Evolutionary conservation across 2,888 invertebrate genomes (phyloP).

Genomic region (Dynastes grantii): DNA sequence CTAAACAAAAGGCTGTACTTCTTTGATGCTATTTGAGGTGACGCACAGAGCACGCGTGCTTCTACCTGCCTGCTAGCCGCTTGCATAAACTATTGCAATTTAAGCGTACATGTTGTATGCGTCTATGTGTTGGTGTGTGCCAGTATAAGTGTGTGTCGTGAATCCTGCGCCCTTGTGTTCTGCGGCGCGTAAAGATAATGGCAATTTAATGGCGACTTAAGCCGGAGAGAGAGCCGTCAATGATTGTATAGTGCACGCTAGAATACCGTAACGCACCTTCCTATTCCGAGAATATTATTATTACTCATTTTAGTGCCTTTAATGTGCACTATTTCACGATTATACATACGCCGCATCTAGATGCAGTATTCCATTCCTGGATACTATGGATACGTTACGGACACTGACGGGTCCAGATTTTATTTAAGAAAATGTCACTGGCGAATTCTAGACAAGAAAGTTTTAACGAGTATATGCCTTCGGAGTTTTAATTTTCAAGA

Average conservation of each 20-base stretch:
- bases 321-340: slow-evolving; percentile 19
- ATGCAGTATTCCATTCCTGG: no score
- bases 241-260: slow-evolving; percentile 53
- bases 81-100: no score
- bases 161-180: slow-evolving; percentile 57
- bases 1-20: no score
- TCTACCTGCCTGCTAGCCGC: no score
- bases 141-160: slow-evolving; percentile 52
- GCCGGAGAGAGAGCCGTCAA: slow-evolving; percentile 50
- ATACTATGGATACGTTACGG: no score
- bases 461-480: no score
- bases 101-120: background rate
- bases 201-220: slow-evolving; percentile 57
- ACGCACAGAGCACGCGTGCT: no score
- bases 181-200: slow-evolving; percentile 58
- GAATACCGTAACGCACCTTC: slow-evolving; percentile 48
- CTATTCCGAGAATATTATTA: slow-evolving; percentile 48
- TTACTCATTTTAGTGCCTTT: slow-evolving; percentile 50
- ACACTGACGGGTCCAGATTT: no score
- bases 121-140: background rate
- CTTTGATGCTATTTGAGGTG: no score
- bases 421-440: no score
- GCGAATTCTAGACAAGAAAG: no score
- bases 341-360: background rate
- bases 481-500: no score